These are phyloP conservation scores for Calyptomena viridis DNA, from an alignment of 2,113 vertebrate genomes.

Conservation along the genomic window DNA sequence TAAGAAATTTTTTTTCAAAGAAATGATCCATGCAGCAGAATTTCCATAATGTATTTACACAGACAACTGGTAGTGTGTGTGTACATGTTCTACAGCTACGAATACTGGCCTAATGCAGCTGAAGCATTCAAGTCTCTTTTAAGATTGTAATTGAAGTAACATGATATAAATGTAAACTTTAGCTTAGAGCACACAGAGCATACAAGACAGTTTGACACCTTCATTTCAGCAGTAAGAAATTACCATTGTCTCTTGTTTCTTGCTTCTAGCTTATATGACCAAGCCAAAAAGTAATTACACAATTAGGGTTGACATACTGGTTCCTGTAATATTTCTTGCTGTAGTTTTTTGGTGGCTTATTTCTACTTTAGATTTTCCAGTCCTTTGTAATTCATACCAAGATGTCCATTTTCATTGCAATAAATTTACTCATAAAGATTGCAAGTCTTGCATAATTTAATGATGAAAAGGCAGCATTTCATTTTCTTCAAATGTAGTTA, in stretches of 20 bases:
- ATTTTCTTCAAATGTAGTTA: slow-evolving; percentile 40
- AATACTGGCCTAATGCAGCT: background rate
- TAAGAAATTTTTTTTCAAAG: background rate
- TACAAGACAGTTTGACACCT: slow-evolving; percentile 68
- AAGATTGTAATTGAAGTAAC: slow-evolving; percentile 62
- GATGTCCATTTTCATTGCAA: slow-evolving; percentile 48
- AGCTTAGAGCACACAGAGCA: slow-evolving; percentile 54
- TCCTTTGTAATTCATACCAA: slow-evolving; percentile 72
- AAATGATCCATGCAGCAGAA: background rate
- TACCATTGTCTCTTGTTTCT: slow-evolving; percentile 67
- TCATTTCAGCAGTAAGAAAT: slow-evolving; percentile 71
- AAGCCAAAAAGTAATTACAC: slow-evolving; percentile 79
- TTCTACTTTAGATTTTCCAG: slow-evolving; percentile 52
- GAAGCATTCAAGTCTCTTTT: slow-evolving; percentile 45
- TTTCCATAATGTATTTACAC: background rate
- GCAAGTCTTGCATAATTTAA: slow-evolving; percentile 54
- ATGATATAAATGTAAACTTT: slow-evolving; percentile 68
- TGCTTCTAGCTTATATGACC: slow-evolving; percentile 74
- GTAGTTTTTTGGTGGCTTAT: slow-evolving; percentile 48
- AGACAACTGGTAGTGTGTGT: background rate
- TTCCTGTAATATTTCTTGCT: slow-evolving; percentile 75
- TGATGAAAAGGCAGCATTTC: slow-evolving; percentile 47
- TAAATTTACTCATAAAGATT: slow-evolving; percentile 41
- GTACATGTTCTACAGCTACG: background rate
- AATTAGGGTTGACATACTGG: slow-evolving; percentile 75